phyloP scores from a whole-genome alignment of 1,140 invertebrate genomes.

The Drosophila baimaii region DNA sequence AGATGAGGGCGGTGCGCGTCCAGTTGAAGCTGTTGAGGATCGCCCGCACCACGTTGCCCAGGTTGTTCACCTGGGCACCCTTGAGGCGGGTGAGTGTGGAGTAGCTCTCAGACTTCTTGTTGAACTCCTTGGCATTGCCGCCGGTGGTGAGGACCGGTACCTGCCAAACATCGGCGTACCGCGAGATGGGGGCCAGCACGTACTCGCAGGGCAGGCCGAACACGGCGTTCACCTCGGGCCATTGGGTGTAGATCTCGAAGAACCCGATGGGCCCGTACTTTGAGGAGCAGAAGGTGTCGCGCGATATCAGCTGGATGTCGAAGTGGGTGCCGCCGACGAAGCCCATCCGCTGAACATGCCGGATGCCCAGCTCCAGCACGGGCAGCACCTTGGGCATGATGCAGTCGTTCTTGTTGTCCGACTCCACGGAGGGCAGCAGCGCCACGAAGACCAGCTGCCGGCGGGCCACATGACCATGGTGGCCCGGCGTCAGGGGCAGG shows the following conservation, averaged over 20 bases:
- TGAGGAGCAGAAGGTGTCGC: slow-evolving; percentile 92
- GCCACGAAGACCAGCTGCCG: slow-evolving; percentile 73
- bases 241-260: slow-evolving; percentile 88
- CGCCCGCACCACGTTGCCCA: slow-evolving; percentile 89
- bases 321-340: slow-evolving; percentile 87
- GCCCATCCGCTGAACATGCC: slow-evolving; percentile 86
- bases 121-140: slow-evolving; percentile 91
- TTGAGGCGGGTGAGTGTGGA: slow-evolving; percentile 93
- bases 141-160: slow-evolving; percentile 94
- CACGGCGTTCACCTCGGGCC: slow-evolving; percentile 89
- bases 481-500: slow-evolving; percentile 15
- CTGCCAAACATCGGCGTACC: slow-evolving; percentile 94
- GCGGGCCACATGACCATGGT: slow-evolving; percentile 23
- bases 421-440: slow-evolving; percentile 65
- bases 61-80: slow-evolving; percentile 90
- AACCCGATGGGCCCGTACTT: slow-evolving; percentile 91
- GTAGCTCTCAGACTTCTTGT: slow-evolving; percentile 85
- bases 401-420: slow-evolving; percentile 82
- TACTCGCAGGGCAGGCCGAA: slow-evolving; percentile 96
- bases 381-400: slow-evolving; percentile 89
- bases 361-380: slow-evolving; percentile 90
- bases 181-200: slow-evolving; percentile 94
- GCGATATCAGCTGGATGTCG: slow-evolving; percentile 88
- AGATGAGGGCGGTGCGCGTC: slow-evolving; percentile 88
- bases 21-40: slow-evolving; percentile 89